Evolutionary conservation across 2,113 vertebrate genomes (phyloP).

Genomic region (Rhinichthys klamathensis): DNA sequence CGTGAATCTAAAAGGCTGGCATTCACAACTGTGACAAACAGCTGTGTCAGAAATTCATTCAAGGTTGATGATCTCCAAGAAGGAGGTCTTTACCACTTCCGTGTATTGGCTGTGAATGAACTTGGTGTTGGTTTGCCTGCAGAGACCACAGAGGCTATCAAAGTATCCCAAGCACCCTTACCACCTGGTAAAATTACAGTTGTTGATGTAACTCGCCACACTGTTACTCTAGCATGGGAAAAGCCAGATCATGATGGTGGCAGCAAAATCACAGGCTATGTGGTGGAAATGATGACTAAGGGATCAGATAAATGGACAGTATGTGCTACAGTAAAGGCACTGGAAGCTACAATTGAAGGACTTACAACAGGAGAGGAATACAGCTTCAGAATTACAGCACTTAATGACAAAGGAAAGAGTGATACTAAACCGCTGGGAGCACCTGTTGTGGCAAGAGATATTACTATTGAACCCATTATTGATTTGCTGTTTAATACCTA

Average conservation of each 20-base stretch:
- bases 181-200: conserved; percentile 90
- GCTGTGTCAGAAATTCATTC: conserved; percentile 91
- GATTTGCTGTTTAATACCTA: conserved; percentile 90
- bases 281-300: conserved; percentile 95
- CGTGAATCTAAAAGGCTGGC: conserved; percentile 94
- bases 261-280: conserved; percentile 93
- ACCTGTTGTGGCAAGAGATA: conserved; percentile 92
- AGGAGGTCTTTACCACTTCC: conserved; percentile 93
- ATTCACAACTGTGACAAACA: conserved; percentile 90
- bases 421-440: conserved; percentile 89
- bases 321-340: conserved; percentile 89
- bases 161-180: conserved; percentile 89
- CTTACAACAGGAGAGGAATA: conserved; percentile 92
- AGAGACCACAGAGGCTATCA: conserved; percentile 85
- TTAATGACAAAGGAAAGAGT: conserved; percentile 97
- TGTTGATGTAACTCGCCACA: conserved; percentile 90
- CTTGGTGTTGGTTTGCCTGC: conserved; percentile 91
- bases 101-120: conserved; percentile 94
- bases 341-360: conserved; percentile 89
- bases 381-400: conserved; percentile 87
- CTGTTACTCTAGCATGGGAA: conserved; percentile 92
- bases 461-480: conserved; percentile 87
- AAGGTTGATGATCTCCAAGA: conserved; percentile 89
- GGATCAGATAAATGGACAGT: conserved; percentile 93
- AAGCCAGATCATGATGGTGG: conserved; percentile 97